Base-by-base conservation (phyloP, 2,888 invertebrate species). In the Alitta virens region DNA sequence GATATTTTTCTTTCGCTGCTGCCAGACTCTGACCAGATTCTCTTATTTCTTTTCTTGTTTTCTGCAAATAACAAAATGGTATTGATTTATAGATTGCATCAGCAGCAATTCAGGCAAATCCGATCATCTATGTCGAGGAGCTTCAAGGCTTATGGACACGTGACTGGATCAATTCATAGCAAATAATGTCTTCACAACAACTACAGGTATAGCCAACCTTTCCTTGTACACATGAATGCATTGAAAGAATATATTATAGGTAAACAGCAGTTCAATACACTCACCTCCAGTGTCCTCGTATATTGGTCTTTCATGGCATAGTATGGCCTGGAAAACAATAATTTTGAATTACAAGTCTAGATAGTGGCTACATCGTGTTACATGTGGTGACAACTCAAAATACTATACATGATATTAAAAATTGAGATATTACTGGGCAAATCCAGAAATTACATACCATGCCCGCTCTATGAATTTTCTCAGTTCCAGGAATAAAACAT, bases 1-100 rank as follows among this genome's bases (percentile, higher is more conserved):
- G 49, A 51, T 59, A 59, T 2, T 38, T 49, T 51, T 59, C 51
- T 51, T 59, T 59, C 18, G 59, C 59, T 23, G 59, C 59, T 3
- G 59, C 59, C 23, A 59, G 24, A 5, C 40, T 25, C n/a, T 21
- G 46, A n/a, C 46, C 46, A 18, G n/a, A 21, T 46, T 46, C 46
- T 46, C 46, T n/a, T 7, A 46, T 46, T 18, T 46, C 46, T 46
- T n/a, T 46, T n/a, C 46, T 46, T 21, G 21, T 46, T 46, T 46
- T 46, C 46, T 46, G 21, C 40, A 40, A 40, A 40, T 9, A 40
- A 40, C 9, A 40, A 18, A 21, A 21, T 46, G n/a, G 21, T 5
- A 21, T 46, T 46, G 46, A 18, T 5, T 18, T 46, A 46, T 12
- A n/a, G n/a, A n/a, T n/a, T n/a, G n/a, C n/a, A n/a, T n/a, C n/a